phyloP scores from a whole-genome alignment of 2,113 vertebrate genomes.

The Pelecanus crispus region DNA sequence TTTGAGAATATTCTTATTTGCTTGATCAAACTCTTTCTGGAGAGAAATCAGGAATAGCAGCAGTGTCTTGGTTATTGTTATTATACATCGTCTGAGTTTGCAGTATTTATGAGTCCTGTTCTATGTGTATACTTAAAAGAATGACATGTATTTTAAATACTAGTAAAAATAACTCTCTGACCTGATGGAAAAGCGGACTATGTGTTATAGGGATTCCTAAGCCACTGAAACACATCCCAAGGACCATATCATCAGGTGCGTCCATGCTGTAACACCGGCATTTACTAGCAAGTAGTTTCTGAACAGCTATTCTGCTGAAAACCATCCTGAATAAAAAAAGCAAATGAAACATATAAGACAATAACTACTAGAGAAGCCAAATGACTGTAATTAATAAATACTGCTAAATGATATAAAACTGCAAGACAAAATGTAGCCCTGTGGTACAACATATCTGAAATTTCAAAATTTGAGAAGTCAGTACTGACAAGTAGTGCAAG shows the following conservation, averaged over 20 bases:
- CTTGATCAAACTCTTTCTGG: neutral
- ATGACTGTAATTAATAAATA: neutral
- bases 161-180: conserved; percentile 33
- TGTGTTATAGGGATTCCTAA: conserved; percentile 89
- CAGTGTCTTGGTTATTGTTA: neutral
- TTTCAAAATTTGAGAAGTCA: neutral
- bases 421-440: neutral
- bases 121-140: neutral
- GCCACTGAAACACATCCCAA: conserved; percentile 96
- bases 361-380: neutral
- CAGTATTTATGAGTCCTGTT: neutral
- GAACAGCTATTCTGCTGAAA: conserved; percentile 87
- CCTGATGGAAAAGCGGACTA: conserved; percentile 95
- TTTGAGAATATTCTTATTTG: neutral
- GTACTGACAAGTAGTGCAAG: neutral
- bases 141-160: neutral
- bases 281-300: conserved; percentile 81
- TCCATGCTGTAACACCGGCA: conserved; percentile 93
- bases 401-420: neutral
- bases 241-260: conserved; percentile 95
- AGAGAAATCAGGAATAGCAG: neutral
- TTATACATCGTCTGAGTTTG: fast-evolving
- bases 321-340: conserved; percentile 81
- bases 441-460: neutral
- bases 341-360: neutral